A percentile compares a stretch with the other conserved stretches of the same genome.
Evolutionary conservation across 1,140 invertebrate species (phyloP).

Genomic region (Atopsyche davidsoni): DNA sequence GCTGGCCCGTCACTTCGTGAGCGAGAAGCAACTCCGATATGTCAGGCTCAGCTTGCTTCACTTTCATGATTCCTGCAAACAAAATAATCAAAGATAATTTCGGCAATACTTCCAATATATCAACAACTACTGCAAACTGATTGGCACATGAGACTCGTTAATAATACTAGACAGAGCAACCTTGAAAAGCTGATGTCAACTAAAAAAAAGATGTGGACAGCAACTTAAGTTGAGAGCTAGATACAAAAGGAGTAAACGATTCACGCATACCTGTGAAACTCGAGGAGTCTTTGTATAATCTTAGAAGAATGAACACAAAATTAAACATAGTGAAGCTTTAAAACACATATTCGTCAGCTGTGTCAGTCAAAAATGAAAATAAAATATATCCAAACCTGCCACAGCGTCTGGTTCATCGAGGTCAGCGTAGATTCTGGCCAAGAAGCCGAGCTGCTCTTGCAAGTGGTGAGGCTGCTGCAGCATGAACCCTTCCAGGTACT

Average conservation of each 20-base stretch:
- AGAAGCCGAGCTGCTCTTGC: conserved; percentile 54
- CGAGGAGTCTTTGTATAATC: no score
- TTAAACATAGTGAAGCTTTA: no score
- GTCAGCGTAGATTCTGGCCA: conserved; percentile 68
- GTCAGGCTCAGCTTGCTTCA: conserved; percentile 59
- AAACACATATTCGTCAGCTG: no score
- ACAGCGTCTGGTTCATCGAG: conserved; percentile 73
- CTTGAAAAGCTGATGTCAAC: no score
- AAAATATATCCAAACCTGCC: conserved; percentile 47
- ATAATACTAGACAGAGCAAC: no score
- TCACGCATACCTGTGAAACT: no score
- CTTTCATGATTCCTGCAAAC: conserved; percentile 54
- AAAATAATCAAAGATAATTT: conserved; percentile 2
- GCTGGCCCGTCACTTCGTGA: conserved; percentile 65
- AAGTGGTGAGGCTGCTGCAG: conserved; percentile 50
- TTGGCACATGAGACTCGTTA: no score
- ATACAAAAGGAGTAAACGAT: no score
- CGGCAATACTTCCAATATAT: conserved; percentile 1
- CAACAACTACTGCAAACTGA: neutral
- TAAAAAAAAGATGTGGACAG: no score
- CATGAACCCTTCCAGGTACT: conserved; percentile 70
- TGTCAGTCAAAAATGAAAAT: neutral
- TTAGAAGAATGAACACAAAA: no score
- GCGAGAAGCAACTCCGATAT: conserved; percentile 64
- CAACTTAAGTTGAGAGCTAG: no score